Base-by-base conservation (phyloP, 2,797 vertebrate genomes). In the Steatocranus sp. region DNA sequence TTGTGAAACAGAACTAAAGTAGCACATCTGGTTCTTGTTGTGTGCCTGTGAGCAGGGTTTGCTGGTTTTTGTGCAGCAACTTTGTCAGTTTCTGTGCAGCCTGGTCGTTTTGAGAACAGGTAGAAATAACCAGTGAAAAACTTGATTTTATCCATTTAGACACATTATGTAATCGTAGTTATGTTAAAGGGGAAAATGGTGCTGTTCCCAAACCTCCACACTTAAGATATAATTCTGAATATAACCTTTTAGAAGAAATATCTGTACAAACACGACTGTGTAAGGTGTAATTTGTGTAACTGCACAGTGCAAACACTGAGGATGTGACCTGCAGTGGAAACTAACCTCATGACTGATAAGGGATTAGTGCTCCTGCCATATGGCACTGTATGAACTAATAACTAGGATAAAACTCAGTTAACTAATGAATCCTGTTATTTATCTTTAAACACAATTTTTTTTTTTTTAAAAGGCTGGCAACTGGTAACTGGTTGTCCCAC, bases 1-100 rank as follows among this genome's bases (percentile, higher is more conserved):
- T 89, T 90, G 80, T 87, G 83, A 92, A 93, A 93, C 86, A 58
- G 46, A 78, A 61, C 27, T 27, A n/a, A 76, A 66, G 43, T 41
- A 43, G 46, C 87, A 85, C 92, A 94, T 95, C 92, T 95, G 95
- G 88, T 85, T 94, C 73, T 76, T 12, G 87, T 93, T 94, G 85
- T 78, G 6, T 70, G 32, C 68, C 10, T 17, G 75, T 66, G 77
- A 53, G 18, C 9, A 12, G 18, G 20, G 23, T 46, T 17, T n/a
- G 17, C 30, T 15, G 11, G 25, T 6, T 3, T 43, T 41, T 58
- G 7, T 56, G 11, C 20, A 23, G 1, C 11, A 27, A 38, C 30
- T 48, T 46, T 53, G 34, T 53, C 30, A 18, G 23, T n/a, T 54
- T 63, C 15, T 54, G 23, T 20, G 23, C 48, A 54, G 20, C 51